Percentiles rank a stretch among this genome's conserved stretches.
Evolutionary conservation across 1,140 invertebrate genomes (phyloP).

Genomic region (Pseudoatta argentina): DNA sequence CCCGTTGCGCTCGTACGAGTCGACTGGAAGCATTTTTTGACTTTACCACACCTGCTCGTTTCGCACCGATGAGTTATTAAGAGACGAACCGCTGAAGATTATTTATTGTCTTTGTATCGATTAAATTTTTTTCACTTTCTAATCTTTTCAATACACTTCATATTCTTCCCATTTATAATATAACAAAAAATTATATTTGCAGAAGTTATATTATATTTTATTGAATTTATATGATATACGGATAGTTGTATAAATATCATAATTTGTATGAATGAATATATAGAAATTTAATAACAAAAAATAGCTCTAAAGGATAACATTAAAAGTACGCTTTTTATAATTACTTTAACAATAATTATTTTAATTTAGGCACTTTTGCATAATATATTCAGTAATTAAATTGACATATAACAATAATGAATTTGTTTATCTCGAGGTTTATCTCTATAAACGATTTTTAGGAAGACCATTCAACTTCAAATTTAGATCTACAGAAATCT

Average conservation of each 20-base stretch:
- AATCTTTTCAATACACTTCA: background rate
- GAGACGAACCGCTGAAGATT: constrained; percentile 38
- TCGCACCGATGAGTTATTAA: constrained; percentile 64
- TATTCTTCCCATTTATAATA: background rate
- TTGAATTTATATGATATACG: background rate
- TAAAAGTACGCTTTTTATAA: background rate
- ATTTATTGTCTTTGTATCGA: constrained; percentile 40
- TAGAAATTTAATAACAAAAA: background rate
- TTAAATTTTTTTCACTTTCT: constrained; percentile 20
- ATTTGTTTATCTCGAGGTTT: background rate
- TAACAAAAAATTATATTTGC: background rate
- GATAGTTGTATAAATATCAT: background rate
- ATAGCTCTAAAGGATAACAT: background rate
- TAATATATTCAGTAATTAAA: background rate
- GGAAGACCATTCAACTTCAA: background rate
- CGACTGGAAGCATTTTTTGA: constrained; percentile 61
- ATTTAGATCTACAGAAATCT: background rate
- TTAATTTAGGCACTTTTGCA: background rate
- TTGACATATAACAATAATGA: background rate
- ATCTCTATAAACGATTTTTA: background rate
- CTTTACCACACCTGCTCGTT: constrained; percentile 50
- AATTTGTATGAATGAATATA: background rate
- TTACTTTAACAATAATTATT: background rate
- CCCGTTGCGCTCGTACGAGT: constrained; percentile 45
- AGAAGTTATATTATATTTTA: no score